Evolutionary conservation across 2,888 invertebrate genomes (phyloP), one percentile per base, ranked within the genome.

Genomic region (Monopis laevigella): DNA sequence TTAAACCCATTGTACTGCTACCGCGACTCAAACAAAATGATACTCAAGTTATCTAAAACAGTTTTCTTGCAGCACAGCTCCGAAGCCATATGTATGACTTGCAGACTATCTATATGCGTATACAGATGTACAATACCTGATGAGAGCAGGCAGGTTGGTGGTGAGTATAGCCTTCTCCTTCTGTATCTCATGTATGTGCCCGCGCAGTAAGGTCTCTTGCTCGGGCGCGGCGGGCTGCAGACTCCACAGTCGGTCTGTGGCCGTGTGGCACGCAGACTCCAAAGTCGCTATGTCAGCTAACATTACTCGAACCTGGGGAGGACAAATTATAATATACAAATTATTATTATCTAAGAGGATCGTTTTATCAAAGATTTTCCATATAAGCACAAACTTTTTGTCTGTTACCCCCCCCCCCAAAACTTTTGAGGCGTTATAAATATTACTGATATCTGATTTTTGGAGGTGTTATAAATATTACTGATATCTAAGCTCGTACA

Each of bases 231-330:
- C 52, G 27, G 34, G 88, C 48, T 93, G 82, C 53, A 96, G 82
- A 45, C 88, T 88, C 46, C 88, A 88, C 42, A 96, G 81, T 16
- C 94, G 83, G 59, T 89, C 88, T 7, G 88, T 87, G 8, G 93
- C 94, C n/a, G 93, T 90, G 52, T 89, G 89, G 56, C 90, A 88
- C 28, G 95, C 96, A 7, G 87, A 86, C 56, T 96, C 96, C 48
- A 97, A 77, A 0, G 93, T 93, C 54, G 92, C 93, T 51, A 97
- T 96, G 69, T 96, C 96, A 29, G 89, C 90, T 46, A 97, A 73
- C 14, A 93, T 93, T 44, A 87, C 88, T 46, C 89, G 86, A n/a
- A 96, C 88, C 77, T 95, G 89, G 18, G 83, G 73, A 4, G 11
- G 8, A 21, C 24, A 21, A 7, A 21, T 21, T 21, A n/a, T n/a